Base-by-base conservation (phyloP, 2,888 invertebrate species). In the Subacronicta megacephala region DNA sequence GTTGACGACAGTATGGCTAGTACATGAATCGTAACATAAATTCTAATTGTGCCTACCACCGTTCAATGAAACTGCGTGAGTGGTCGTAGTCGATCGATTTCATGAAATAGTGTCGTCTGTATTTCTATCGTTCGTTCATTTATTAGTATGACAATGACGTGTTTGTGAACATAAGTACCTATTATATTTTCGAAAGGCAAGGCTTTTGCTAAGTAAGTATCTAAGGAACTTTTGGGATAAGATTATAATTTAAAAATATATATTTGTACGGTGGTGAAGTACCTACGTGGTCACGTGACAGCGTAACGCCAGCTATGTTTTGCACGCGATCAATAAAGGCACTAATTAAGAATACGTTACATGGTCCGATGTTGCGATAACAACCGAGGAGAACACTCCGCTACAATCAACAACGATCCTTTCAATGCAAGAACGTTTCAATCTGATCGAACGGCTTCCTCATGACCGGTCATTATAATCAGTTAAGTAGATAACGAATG, bases 251-350 rank as follows among this genome's bases (percentile, higher is more conserved):
- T 45, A 36, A 26, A 17, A 40, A 44, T 44, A 55, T 37, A 51
- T 36, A 40, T 23, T 35, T 9, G 3, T 33, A 41, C 33, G 12
- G 9, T 17, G 18, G 9, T 41, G 49, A 43, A 51, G 43, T 40
- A 31, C 9, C 23, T 1, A 10, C 20, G 37, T 43, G 59, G 53
- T 71, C 73, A 70, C 71, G 74, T 67, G 72, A 64, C 26, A 13
- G 12, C 36, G 35, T 40, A 31, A 23, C 49, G 51, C 62, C 47
- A 66, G 51, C 62, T 49, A 66, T 58, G 65, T 55, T 73, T 65
- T 63, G 78, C 81, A 83, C 78, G 83, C 84, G 81, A 84, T 83
- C 83, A 87, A 86, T 87, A 82, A 81, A 82, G 75, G 75, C 81
- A 82, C 81, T 83, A 83, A 83, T 84, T 83, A 77, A 80, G 74